Evolutionary conservation across 2,888 invertebrate species (phyloP).

Genomic region (Lingula anatina): DNA sequence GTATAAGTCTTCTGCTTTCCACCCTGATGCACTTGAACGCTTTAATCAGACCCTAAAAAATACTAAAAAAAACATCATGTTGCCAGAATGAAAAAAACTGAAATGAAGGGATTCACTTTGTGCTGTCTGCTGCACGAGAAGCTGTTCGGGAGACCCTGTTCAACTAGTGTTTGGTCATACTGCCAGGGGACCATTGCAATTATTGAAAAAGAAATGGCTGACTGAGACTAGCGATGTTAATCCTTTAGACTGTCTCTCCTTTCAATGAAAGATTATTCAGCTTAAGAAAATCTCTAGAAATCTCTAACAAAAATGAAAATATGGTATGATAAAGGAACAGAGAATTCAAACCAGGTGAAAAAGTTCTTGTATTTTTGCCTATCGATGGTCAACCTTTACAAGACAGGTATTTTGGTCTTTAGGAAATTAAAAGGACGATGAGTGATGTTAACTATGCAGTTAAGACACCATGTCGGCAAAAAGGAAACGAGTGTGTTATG

Average conservation of each 20-base stretch:
- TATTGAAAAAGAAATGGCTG: too few relatives aligned
- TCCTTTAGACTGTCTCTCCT: too few relatives aligned
- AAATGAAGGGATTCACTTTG: too few relatives aligned
- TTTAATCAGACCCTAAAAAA: slow-evolving; percentile 14
- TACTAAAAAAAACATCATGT: slow-evolving; percentile 10
- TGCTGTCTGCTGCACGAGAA: slow-evolving; percentile 11
- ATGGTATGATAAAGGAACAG: too few relatives aligned
- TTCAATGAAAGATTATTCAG: too few relatives aligned
- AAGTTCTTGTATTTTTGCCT: too few relatives aligned
- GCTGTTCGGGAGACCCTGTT: too few relatives aligned
- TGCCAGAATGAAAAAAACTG: slow-evolving; percentile 12
- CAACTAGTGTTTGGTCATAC: slow-evolving; percentile 8
- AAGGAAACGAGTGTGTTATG: slow-evolving; percentile 1
- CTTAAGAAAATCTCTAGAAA: too few relatives aligned
- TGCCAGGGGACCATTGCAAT: too few relatives aligned
- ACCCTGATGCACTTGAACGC: slow-evolving; percentile 11
- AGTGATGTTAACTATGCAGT: slow-evolving; percentile 11
- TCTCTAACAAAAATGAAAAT: too few relatives aligned
- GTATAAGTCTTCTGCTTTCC: slow-evolving; percentile 11
- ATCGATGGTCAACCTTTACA: slow-evolving; percentile 11
- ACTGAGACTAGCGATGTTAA: too few relatives aligned
- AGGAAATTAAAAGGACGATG: slow-evolving; percentile 8
- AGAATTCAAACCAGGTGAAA: too few relatives aligned
- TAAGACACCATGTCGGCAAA: background rate
- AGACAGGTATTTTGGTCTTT: slow-evolving; percentile 14